phyloP scores from a whole-genome alignment of 2,888 invertebrate species.

The Fabriciana adippe region DNA sequence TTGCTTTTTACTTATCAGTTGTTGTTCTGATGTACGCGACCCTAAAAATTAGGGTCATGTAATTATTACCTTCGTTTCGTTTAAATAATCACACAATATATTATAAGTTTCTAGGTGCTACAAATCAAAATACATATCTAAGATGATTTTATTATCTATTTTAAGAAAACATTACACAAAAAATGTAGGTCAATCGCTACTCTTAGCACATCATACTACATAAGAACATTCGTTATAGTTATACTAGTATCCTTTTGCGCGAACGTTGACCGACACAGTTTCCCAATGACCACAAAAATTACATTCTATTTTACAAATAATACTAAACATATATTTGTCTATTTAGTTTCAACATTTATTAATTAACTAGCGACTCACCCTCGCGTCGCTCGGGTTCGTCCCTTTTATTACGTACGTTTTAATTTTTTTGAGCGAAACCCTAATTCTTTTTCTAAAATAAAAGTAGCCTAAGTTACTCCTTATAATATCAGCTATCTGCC shows the following conservation, averaged over 20 bases:
- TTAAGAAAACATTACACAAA: conserved; percentile 10
- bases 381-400: no score
- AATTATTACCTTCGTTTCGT: no score
- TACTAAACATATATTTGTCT: neutral
- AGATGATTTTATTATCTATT: neutral
- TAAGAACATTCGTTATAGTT: conserved; percentile 20
- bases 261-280: conserved; percentile 40
- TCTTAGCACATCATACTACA: conserved; percentile 1
- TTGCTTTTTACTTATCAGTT: no score
- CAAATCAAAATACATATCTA: neutral
- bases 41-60: no score
- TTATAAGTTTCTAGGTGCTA: no score
- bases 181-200: conserved; percentile 19
- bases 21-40: no score
- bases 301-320: neutral
- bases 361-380: no score
- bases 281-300: conserved; percentile 16
- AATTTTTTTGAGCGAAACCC: no score
- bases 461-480: no score
- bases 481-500: no score
- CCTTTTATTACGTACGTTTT: no score
- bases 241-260: conserved; percentile 27
- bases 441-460: no score
- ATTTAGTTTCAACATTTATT: neutral
- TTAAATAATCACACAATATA: neutral